Evolutionary conservation across 2,797 vertebrate genomes (phyloP).

Genomic region (Characodon lateralis): DNA sequence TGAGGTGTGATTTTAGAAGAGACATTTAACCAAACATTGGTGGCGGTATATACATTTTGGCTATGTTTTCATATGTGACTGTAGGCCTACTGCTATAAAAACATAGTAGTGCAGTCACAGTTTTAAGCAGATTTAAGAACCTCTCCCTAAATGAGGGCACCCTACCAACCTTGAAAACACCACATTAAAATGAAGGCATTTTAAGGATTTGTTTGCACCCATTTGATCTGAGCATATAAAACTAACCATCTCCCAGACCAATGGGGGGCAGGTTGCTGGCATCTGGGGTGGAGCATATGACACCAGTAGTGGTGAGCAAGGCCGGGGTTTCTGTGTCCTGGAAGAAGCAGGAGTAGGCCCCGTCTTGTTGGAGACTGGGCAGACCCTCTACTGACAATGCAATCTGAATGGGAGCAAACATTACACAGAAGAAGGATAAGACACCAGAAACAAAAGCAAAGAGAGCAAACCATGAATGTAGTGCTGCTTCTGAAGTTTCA

Average conservation of each 20-base stretch:
- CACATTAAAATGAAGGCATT: not conserved
- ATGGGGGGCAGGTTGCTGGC: conserved; percentile 83
- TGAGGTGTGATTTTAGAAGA: no score
- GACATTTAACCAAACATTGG: no score
- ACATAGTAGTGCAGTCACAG: not conserved
- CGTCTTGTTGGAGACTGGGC: conserved; percentile 83
- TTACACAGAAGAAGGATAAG: not conserved
- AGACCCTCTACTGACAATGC: conserved; percentile 86
- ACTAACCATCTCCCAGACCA: conserved; percentile 87
- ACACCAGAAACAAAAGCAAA: not conserved
- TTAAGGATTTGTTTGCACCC: not conserved
- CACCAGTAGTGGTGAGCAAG: conserved; percentile 80
- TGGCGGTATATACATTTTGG: no score
- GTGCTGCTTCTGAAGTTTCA: not conserved
- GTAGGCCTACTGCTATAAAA: no score
- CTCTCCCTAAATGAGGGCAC: no score
- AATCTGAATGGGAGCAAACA: conserved; percentile 74
- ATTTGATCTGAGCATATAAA: not conserved
- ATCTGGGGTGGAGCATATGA: conserved; percentile 89
- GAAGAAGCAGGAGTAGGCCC: conserved; percentile 92
- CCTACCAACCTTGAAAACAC: not conserved
- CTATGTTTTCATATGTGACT: no score
- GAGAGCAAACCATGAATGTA: not conserved
- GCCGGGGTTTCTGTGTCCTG: conserved; percentile 88
- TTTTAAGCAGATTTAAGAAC: not conserved